These are phyloP conservation scores for Tetrax tetrax DNA, from an alignment of 2,113 vertebrate genomes.

Conservation along the genomic window DNA sequence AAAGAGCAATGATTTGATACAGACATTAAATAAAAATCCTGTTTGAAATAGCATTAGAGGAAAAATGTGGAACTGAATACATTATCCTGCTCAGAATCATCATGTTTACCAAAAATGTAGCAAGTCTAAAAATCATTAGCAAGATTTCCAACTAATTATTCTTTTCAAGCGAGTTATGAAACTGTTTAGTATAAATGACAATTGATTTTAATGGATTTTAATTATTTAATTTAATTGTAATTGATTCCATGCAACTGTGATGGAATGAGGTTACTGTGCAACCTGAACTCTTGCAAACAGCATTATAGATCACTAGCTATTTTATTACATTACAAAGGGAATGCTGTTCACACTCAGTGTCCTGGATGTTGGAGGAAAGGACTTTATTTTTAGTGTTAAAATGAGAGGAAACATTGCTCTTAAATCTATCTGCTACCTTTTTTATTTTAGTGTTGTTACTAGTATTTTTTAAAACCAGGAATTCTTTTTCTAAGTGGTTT, in stretches of 20 bases:
- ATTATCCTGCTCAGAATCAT: neutral
- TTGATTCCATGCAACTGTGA: conserved; percentile 12
- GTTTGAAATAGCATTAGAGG: neutral
- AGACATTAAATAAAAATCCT: neutral
- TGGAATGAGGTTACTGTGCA: neutral
- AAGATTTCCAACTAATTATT: conserved; percentile 7
- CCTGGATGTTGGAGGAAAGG: neutral
- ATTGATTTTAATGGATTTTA: neutral
- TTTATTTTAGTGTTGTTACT: neutral
- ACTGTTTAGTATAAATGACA: neutral
- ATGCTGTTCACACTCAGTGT: neutral
- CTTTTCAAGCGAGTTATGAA: conserved; percentile 10
- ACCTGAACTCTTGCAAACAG: neutral
- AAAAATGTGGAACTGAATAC: neutral
- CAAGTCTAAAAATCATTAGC: conserved; percentile 17
- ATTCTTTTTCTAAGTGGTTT: conserved; percentile 7
- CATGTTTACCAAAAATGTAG: neutral
- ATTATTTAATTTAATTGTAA: neutral
- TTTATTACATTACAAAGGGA: conserved; percentile 9
- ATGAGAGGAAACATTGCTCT: neutral
- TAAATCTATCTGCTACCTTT: neutral
- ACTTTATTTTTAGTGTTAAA: neutral
- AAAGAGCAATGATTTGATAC: neutral
- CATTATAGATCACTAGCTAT: neutral
- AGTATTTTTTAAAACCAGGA: neutral